Conservation (phyloP, 2,797 vertebrate genomes). For the Hemibagrus guttatus region DNA sequence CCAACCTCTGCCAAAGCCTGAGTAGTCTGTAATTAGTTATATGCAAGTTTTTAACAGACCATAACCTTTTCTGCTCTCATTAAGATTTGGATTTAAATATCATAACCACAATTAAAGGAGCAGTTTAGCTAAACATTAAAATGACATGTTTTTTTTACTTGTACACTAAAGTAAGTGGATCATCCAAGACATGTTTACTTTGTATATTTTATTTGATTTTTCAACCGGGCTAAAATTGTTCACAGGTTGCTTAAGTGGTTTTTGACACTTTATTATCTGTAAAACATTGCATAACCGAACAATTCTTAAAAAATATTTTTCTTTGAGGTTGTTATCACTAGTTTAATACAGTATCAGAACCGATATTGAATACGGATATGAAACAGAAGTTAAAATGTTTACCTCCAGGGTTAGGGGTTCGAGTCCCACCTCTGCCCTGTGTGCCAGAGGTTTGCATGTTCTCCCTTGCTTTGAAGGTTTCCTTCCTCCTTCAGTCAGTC, state of each 20-base stretch:
- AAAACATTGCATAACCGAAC: background rate
- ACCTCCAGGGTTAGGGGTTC: too few species aligned
- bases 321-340: background rate
- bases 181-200: background rate
- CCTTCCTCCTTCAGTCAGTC: too few species aligned
- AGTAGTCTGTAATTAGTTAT: conserved; percentile 23
- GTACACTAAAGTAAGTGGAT: background rate
- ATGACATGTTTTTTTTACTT: background rate
- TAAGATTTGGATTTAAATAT: conserved; percentile 6
- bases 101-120: background rate
- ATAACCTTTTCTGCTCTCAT: background rate
- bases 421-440: too few species aligned
- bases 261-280: background rate
- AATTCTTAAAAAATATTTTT: background rate
- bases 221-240: background rate
- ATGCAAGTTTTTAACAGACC: background rate
- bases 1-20: conserved; percentile 21
- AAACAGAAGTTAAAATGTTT: too few species aligned
- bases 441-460: too few species aligned
- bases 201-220: background rate
- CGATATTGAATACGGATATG: too few species aligned
- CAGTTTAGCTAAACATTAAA: background rate
- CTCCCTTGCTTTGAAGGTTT: too few species aligned
- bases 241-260: background rate
- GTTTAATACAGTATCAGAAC: background rate